Evolutionary conservation across 2,113 vertebrate species (phyloP), one percentile per base, ranked within the genome.

Genomic region (Chlorocebus sabaeus): DNA sequence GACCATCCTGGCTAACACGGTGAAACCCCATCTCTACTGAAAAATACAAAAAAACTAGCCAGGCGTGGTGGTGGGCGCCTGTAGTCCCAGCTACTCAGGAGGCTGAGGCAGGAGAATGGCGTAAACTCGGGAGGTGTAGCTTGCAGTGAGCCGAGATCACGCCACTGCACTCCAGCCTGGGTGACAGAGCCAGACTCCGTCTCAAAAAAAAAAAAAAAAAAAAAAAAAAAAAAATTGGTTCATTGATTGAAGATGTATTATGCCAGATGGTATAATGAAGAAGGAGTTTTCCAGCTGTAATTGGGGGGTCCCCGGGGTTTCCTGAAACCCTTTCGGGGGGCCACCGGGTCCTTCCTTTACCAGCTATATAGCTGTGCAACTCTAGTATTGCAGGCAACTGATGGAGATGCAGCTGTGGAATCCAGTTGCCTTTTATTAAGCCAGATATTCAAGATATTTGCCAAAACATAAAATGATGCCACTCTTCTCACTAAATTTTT

Each of bases 11-110:
- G 48, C 48, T 14, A 50, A 50, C 48, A 50, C 3, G 48, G 48
- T 50, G 48, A 50, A 50, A 50, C 48, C 3, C 45, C 12, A 0
- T 50, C 48, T 50, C 48, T 50, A 50, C 48, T 50, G 12, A 50
- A 50, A 50, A 50, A 50, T 50, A 50, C 48, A 50, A 50, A 50
- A 50, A 50, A 50, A 50, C 48, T 50, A 50, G 48, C 12, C 3
- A 12, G 48, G 48, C 12, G 48, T 0, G 48, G 48, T 13, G 12
- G 12, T 3, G 12, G 12, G 48, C 0, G 3, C 48, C 12, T 50
- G 48, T 50, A 50, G 12, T 50, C 12, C 48, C 48, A 50, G 48
- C 48, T 50, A 14, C 48, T 14, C 0, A 3, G 48, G 48, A 50
- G 48, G 12, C 48, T 48, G 48, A 48, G 48, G 48, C 48, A 48